Evolutionary conservation across 2,797 vertebrate species (phyloP), one percentile per base, ranked within the genome.

Genomic region (Halcyon smyrnensis): DNA sequence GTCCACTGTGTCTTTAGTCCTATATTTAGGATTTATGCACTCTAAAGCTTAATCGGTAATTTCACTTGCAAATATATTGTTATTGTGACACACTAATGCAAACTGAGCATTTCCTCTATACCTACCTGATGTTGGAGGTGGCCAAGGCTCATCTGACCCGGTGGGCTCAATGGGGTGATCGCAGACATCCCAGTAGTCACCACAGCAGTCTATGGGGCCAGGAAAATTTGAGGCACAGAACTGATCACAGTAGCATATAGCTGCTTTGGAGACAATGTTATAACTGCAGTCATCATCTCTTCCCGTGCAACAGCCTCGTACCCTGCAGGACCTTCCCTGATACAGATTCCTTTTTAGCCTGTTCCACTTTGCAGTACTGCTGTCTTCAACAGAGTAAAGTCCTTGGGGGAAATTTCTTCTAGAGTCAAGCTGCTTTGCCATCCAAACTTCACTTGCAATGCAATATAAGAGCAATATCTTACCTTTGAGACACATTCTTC

Each of bases 181-280:
- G 70, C 98, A 98, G 56, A 95, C 96, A n/a, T 95, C 93, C 97
- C 98, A 98, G 92, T 98, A 98, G 88, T 98, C 98, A 69, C 96
- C 96, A 75, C 98, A 98, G 56, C 98, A 98, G 70, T 98, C 98
- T 17, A 97, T 67, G 64, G 96, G 95, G 27, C 94, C 97, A 21
- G 92, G 71, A 56, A 84, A 76, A 28, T 53, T 74, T 3, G 96
- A 95, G 69, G 94, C 91, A 89, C 98, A 98, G 95, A 98, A 98
- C 53, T 94, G 95, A 57, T 98, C 98, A 86, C 98, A 98, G 87
- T 98, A 98, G 78, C 98, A 98, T 36, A 97, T 3, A 16, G 98
- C 97, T 93, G 95, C 96, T 57, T 39, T 96, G 77, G 97, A 97
- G 71, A 80, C 11, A 27, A 98, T 97, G 21, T 67, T 69, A 60